Evolutionary conservation across 2,888 invertebrate genomes (phyloP), one percentile per base, ranked within the genome.

Genomic region (Drosophila subsilvestris): DNA sequence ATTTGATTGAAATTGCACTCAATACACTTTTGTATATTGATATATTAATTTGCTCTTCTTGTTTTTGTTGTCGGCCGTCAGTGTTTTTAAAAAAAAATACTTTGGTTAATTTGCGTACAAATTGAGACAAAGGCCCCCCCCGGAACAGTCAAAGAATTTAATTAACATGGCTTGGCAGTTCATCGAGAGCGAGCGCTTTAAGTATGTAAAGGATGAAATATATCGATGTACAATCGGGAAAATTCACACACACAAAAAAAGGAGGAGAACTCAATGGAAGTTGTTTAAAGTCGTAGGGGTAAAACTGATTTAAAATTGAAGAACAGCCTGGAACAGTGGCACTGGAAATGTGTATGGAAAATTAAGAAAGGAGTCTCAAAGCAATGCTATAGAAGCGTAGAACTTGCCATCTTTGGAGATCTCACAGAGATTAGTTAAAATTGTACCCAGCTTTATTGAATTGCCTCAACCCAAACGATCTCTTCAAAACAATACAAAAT

Each of bases 1-100:
- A 79, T 79, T 84, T 86, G 88, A 86, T 85, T 87, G 80, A 87
- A 86, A 86, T 75, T 83, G 72, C 79, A 80, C 74, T 76, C 79
- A 79, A 78, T 75, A 86, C 79, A 85, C 79, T 85, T 37, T 83
- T 87, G 86, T 86, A 78, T 73, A 86, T 83, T 83, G 83, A 86
- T 87, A 85, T 87, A 87, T 85, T 85, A 85, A 85, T 85, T 84
- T 82, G 80, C 77, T 77, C 71, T 78, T 56, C 61, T 44, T 58
- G 62, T 63, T 69, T 69, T 48, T 47, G 37, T 53, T 25, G 54
- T 45, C 18, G 14, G 29, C 49, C 63, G 37, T 54, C 20, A 47
- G 9, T 43, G 45, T 65, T 62, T 65, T 74, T 74, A 53, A 47
- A 54, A 65, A 65, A 84, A 81, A 84, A 82, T 80, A 57, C 79